A percentile compares a stretch with the other conserved stretches of the same genome.
Conservation (phyloP, 1,140 invertebrate genomes). For the Zaprionus lachaisei region DNA sequence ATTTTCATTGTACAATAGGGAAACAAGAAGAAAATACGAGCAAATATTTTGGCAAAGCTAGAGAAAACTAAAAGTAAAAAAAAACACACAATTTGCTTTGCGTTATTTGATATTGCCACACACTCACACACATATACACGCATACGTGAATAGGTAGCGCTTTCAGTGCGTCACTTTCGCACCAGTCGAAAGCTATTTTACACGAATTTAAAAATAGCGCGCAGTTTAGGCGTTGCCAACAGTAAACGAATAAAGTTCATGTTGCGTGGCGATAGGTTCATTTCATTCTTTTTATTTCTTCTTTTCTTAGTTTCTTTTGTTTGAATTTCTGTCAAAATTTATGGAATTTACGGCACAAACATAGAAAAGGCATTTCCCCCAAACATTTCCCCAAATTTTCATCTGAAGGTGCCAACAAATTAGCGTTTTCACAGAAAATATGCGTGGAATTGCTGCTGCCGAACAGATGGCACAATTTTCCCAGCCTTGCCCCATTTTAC, state of each 20-base stretch:
- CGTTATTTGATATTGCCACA: constrained; percentile 73
- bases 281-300: not conserved
- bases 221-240: constrained; percentile 64
- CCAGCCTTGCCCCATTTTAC: constrained; percentile 11
- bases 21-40: constrained; percentile 30
- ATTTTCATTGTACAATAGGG: constrained; percentile 28
- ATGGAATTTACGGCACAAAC: constrained; percentile 42
- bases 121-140: constrained; percentile 26
- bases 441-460: constrained; percentile 37
- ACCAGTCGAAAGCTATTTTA: constrained; percentile 56
- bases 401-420: constrained; percentile 49
- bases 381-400: constrained; percentile 43
- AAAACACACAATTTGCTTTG: constrained; percentile 45
- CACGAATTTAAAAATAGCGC: constrained; percentile 76
- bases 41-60: constrained; percentile 66
- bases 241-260: constrained; percentile 31
- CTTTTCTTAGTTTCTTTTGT: constrained; percentile 23
- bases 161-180: constrained; percentile 53
- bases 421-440: constrained; percentile 27
- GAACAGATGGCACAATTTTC: constrained; percentile 40
- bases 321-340: constrained; percentile 45
- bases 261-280: constrained; percentile 17
- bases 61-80: constrained; percentile 32
- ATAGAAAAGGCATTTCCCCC: constrained; percentile 35
- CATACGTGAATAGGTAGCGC: constrained; percentile 6